A percentile compares a stretch with the other conserved stretches of the same genome.
Conservation (phyloP, 2,888 invertebrate species). For the Acrobeloides nanus region DNA sequence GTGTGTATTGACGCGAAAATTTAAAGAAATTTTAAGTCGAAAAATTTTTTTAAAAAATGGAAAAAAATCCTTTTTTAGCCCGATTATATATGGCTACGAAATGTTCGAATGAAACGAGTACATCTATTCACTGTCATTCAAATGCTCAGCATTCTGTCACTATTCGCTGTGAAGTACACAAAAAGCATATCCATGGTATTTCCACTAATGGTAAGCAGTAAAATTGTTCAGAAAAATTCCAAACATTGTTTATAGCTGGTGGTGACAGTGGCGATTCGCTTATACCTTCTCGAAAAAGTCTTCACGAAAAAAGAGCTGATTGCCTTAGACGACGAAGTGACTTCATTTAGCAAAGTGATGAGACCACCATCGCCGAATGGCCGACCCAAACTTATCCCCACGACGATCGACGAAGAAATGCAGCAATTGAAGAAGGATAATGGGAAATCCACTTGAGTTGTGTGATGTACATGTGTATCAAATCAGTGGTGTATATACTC, state of each 20-base stretch:
- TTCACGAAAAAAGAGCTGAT: constrained; percentile 27
- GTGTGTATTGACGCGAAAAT: no score
- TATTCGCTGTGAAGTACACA: constrained; percentile 55
- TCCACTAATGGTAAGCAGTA: constrained; percentile 35
- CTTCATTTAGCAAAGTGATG: constrained; percentile 25
- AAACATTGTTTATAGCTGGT: constrained; percentile 18
- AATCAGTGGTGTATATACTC: no score
- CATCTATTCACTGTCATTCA: constrained; percentile 58
- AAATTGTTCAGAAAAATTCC: neutral
- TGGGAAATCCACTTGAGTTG: no score
- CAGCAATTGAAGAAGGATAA: no score
- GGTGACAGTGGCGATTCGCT: constrained; percentile 24
- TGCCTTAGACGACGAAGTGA: constrained; percentile 32
- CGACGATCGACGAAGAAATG: no score
- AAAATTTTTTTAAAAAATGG: constrained; percentile 25
- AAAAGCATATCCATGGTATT: constrained; percentile 40
- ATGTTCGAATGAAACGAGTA: constrained; percentile 49
- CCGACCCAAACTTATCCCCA: neutral
- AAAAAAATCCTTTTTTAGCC: no score
- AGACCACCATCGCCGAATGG: constrained; percentile 8
- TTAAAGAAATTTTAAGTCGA: neutral
- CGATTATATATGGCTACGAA: constrained; percentile 43
- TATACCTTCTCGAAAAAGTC: constrained; percentile 20
- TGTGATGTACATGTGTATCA: no score
- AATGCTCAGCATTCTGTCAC: constrained; percentile 54